Conservation (phyloP, 2,888 invertebrate genomes). For the Agrotis exclamationis region DNA sequence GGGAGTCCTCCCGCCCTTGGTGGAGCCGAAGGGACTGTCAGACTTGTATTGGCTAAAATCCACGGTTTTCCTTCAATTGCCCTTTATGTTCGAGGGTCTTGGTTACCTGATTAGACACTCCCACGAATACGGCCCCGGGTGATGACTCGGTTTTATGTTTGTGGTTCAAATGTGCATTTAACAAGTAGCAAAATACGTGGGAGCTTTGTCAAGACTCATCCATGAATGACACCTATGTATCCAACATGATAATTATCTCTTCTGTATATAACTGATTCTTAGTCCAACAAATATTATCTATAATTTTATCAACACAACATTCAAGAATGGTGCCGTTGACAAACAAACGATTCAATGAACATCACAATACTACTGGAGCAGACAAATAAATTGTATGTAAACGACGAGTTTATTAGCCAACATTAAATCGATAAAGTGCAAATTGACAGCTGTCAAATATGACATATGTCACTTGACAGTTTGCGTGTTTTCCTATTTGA, state of each 20-base stretch:
- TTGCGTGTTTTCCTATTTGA: background rate
- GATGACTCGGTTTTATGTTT: too few species aligned
- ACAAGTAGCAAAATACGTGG: too few species aligned
- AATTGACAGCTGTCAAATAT: constrained; percentile 15
- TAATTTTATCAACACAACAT: constrained; percentile 7
- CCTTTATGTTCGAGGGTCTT: too few species aligned
- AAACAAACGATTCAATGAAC: constrained; percentile 24
- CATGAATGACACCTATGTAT: background rate
- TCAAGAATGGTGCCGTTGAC: constrained; percentile 30
- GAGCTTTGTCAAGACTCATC: too few species aligned
- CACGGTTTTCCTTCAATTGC: too few species aligned
- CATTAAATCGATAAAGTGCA: background rate
- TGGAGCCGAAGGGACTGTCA: too few species aligned
- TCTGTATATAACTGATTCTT: background rate
- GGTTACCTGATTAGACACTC: too few species aligned
- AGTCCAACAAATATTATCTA: background rate
- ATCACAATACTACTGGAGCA: constrained; percentile 19
- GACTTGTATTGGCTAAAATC: too few species aligned
- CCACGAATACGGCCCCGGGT: too few species aligned
- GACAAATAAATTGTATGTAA: constrained; percentile 35
- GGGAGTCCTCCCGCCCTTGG: too few species aligned
- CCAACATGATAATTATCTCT: background rate
- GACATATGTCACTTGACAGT: background rate
- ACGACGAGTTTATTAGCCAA: constrained; percentile 9
- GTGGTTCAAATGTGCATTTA: too few species aligned